Base-by-base conservation (phyloP, 2,888 invertebrate species). In the Meta bourneti region DNA sequence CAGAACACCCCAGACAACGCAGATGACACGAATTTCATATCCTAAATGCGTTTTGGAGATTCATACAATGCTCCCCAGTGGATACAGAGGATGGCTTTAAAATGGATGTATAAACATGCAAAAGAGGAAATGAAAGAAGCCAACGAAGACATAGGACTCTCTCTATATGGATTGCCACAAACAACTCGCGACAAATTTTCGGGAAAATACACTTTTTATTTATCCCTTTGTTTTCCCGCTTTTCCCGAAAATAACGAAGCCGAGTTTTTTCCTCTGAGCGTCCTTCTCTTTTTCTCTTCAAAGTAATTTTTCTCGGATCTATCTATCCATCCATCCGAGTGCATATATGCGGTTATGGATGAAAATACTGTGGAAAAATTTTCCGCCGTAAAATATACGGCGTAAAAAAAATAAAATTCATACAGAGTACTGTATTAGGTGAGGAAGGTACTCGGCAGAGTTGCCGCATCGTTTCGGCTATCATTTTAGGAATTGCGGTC, bases 401-500 rank as follows among this genome's bases (percentile, higher is more conserved):
- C 72, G 72, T 72, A 72, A 34, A 61, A 16, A 16, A 9, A 61
- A 61, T 34, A 71, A 72, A 88, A 88, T 74, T 72, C 88, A 88
- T 85, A 85, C 77, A 78, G 69, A 85, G 85, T 77, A 61, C 74
- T 79, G 78, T 81, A 86, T 91, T 91, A 87, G 91, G 87, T 91
- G 91, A 83, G 52, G 79, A 91, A 86, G 75, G 90, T 70, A 86
- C 85, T 86, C 78, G 48, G 87, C 61, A 78, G 79, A 87, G 52
- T 77, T 84, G 82, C 82, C 78, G 74, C 89, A 79, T 84, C 83
- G 89, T 89, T 89, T 83, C 78, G 49, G 89, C 74, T 74, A 88
- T 88, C 88, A 88, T 88, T 84, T 81, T 69, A 19, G 84, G 79
- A 90, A 90, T 91, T 87, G 83, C 91, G 75, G 81, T 71, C 71